Base-by-base conservation (phyloP, 2,797 vertebrate genomes). In the Danio albolineatus region DNA sequence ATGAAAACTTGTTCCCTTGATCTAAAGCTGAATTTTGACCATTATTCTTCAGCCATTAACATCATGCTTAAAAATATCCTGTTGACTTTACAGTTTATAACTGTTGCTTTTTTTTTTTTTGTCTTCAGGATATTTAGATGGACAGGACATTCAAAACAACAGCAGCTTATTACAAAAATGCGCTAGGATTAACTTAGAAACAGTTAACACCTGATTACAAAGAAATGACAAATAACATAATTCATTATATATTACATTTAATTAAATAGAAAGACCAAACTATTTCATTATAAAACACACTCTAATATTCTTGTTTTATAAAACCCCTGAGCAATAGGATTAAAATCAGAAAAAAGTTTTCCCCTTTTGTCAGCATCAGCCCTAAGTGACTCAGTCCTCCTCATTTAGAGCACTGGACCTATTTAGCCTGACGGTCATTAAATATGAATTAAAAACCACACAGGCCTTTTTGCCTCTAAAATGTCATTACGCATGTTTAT, bases 391-490 rank as follows among this genome's bases (percentile, higher is more conserved):
- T 28, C 17, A 49, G 72, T 49, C 59, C 41, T 54, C 62, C 89
- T 93, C 93, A 92, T 92, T 94, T 94, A 93, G 92, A 90, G 91
- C 90, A 90, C 91, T 91, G 90, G 90, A 89, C 74, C 91, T 93
- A 91, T 94, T 94, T 94, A 94, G 91, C 87, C 92, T 92, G 91
- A 90, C 90, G 82, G 87, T 91, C 93, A 94, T 95, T 94, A 95
- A 94, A 93, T 93, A 94, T 94, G 93, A 95, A 94, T 94, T 94
- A 94, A 94, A 95, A 94, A 94, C 93, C 94, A 92, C 94, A 93
- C 91, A 92, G 94, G 92, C 93, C 93, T 94, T 93, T 95, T 94
- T 94, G 91, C 91, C 90, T 92, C 87, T 83, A 88, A 93, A 94
- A 94, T 94, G 93, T 94, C 93, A 94, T 95, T 94, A 95, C 91